Conservation (phyloP, 2,113 vertebrate genomes). For the Arvicanthis niloticus region DNA sequence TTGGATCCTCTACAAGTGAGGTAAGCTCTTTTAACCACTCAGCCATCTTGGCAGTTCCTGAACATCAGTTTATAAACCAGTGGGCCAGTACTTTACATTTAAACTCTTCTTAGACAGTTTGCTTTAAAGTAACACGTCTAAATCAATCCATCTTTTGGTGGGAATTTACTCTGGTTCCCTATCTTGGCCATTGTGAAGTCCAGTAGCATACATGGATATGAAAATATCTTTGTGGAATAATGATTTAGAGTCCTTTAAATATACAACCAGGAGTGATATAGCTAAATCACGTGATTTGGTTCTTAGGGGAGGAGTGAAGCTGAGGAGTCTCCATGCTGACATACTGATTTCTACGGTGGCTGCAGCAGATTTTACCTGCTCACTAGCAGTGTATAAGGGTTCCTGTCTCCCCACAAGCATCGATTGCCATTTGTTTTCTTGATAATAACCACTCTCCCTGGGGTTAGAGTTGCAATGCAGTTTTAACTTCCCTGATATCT, state of each 20-base stretch:
- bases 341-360: neutral
- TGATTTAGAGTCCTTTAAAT: neutral
- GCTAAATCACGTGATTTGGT: neutral
- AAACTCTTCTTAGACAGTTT: neutral
- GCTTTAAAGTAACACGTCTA: neutral
- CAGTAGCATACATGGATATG: neutral
- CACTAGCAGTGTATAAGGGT: no score
- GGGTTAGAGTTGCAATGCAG: neutral
- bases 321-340: neutral
- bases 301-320: neutral
- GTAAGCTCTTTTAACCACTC: neutral
- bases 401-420: neutral
- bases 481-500: neutral
- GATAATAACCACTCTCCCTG: neutral
- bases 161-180: neutral
- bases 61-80: constrained; percentile 13
- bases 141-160: neutral
- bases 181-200: neutral
- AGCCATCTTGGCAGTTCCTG: neutral
- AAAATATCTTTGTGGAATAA: neutral
- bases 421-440: neutral
- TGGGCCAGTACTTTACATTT: neutral
- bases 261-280: neutral
- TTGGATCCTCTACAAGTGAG: neutral
- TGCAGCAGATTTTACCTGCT: neutral